Evolutionary conservation across 2,888 invertebrate species (phyloP).

Genomic region (Lasioglossum malachurum): DNA sequence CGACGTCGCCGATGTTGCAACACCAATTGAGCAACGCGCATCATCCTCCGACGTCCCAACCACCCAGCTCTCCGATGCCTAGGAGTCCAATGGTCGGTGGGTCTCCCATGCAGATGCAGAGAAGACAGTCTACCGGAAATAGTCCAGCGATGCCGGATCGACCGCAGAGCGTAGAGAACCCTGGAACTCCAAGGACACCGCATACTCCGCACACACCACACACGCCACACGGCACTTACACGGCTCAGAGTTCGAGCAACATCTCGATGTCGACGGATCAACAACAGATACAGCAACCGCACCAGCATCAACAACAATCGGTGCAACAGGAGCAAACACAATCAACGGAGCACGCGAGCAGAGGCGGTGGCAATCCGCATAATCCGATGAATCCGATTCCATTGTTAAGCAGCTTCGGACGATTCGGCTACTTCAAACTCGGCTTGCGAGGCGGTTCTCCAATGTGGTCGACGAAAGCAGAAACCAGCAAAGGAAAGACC

Average conservation of each 20-base stretch:
- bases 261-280: slow-evolving; percentile 84
- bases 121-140: slow-evolving; percentile 86
- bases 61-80: slow-evolving; percentile 85
- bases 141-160: slow-evolving; percentile 87
- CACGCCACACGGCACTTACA: slow-evolving; percentile 71
- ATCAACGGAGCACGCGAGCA: slow-evolving; percentile 76
- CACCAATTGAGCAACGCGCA: slow-evolving; percentile 83
- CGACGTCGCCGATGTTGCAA: slow-evolving; percentile 85
- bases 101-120: slow-evolving; percentile 85
- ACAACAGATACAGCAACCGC: slow-evolving; percentile 84
- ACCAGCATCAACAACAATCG: slow-evolving; percentile 69
- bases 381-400: slow-evolving; percentile 87
- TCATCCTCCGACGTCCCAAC: slow-evolving; percentile 84
- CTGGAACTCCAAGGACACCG: slow-evolving; percentile 86
- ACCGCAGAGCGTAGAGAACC: slow-evolving; percentile 87
- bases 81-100: slow-evolving; percentile 86
- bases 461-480: slow-evolving; percentile 87
- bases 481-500: slow-evolving; percentile 83
- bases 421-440: slow-evolving; percentile 87
- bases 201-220: slow-evolving; percentile 84
- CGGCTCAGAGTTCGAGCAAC: slow-evolving; percentile 81
- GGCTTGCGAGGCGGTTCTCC: slow-evolving; percentile 89
- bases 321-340: slow-evolving; percentile 77
- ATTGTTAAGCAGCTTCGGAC: slow-evolving; percentile 87
- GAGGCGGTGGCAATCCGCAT: slow-evolving; percentile 85